A percentile compares a stretch with the other conserved stretches of the same genome.
Evolutionary conservation across 1,140 invertebrate genomes (phyloP).

Genomic region (Drosophila persimilis): DNA sequence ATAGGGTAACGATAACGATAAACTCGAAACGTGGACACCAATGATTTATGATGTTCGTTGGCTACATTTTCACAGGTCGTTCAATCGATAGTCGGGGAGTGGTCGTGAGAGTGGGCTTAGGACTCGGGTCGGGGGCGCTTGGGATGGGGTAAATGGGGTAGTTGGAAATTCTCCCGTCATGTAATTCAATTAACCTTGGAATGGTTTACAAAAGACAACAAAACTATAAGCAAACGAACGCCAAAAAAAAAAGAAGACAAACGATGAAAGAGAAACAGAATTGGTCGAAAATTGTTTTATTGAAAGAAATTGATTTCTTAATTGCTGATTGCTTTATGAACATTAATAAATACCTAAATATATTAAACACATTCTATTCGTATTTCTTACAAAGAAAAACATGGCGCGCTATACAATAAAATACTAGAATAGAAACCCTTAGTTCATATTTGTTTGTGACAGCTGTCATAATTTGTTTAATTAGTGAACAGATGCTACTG

Average conservation of each 20-base stretch:
- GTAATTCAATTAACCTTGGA: slow-evolving; percentile 77
- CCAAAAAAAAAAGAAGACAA: slow-evolving; percentile 7
- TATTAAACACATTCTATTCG: too few relatives aligned
- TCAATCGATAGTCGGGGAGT: slow-evolving; percentile 55
- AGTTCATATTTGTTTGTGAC: too few relatives aligned
- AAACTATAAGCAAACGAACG: slow-evolving; percentile 34
- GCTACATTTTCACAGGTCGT: slow-evolving; percentile 9
- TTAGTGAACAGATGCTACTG: too few relatives aligned
- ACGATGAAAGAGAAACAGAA: slow-evolving; percentile 13
- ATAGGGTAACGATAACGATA: slow-evolving; percentile 20
- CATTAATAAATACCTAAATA: too few relatives aligned
- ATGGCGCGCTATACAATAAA: too few relatives aligned
- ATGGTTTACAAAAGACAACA: slow-evolving; percentile 47
- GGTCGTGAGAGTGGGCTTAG: slow-evolving; percentile 24
- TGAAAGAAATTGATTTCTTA: slow-evolving; percentile 8
- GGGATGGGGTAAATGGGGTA: not conserved
- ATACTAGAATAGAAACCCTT: too few relatives aligned
- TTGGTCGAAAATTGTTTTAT: slow-evolving; percentile 15
- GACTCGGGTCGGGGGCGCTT: slow-evolving; percentile 3
- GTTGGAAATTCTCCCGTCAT: slow-evolving; percentile 17
- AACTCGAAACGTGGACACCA: slow-evolving; percentile 30
- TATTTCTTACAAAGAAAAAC: too few relatives aligned
- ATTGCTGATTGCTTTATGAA: too few relatives aligned
- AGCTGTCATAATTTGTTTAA: too few relatives aligned
- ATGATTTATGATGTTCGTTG: slow-evolving; percentile 31